Conservation (phyloP, 2,888 invertebrate genomes). For the Steinernema hermaphroditum region DNA sequence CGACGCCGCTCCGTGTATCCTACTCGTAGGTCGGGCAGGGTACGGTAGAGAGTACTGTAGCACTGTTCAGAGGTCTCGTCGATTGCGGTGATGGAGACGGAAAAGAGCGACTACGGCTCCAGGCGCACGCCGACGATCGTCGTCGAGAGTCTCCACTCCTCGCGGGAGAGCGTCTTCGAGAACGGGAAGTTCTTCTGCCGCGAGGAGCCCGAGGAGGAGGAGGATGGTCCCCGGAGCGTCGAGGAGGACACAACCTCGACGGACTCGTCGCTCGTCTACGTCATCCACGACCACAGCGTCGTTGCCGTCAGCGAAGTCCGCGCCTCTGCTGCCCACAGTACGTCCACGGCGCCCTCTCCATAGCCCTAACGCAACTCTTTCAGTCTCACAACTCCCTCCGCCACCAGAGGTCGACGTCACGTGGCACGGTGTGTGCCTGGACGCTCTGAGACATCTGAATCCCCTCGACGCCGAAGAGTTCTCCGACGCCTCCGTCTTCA, state of each 20-base stretch:
- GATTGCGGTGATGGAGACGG: constrained; percentile 25
- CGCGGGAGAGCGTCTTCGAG: neutral
- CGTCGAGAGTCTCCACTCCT: neutral
- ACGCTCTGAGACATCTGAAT: constrained; percentile 17
- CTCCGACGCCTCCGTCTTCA: constrained; percentile 13
- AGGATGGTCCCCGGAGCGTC: neutral
- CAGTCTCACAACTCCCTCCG: constrained; percentile 12
- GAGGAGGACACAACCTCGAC: constrained; percentile 16
- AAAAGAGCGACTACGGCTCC: constrained; percentile 1
- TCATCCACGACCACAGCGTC: constrained; percentile 25
- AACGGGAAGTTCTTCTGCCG: constrained; percentile 37
- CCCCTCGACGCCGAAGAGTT: constrained; percentile 34
- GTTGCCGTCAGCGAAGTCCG: constrained; percentile 19
- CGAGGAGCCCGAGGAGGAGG: constrained; percentile 27
- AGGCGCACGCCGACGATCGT: neutral
- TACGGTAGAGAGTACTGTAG: neutral
- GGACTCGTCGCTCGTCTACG: constrained; percentile 23
- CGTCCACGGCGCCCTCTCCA: neutral
- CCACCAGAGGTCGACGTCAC: constrained; percentile 2
- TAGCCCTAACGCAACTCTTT: neutral
- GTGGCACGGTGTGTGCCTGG: constrained; percentile 24
- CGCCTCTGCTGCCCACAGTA: constrained; percentile 12
- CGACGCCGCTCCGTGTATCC: neutral
- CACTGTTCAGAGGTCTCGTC: neutral
- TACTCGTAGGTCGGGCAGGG: neutral